These are phyloP conservation scores for Choloepus didactylus DNA, from an alignment of 2,797 vertebrate species.

Conservation along the genomic window DNA sequence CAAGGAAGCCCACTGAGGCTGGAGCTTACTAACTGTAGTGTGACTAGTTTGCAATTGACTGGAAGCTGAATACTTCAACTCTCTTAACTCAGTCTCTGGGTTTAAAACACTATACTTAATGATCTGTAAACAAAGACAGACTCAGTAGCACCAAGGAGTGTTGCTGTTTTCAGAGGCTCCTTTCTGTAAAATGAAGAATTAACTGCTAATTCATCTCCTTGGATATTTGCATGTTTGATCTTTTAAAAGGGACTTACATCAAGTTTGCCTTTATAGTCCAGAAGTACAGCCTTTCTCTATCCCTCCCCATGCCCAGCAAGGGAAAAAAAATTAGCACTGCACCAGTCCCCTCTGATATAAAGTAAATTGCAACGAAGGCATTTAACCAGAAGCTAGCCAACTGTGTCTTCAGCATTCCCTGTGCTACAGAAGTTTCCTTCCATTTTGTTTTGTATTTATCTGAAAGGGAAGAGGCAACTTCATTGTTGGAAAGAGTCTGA, in stretches of 20 bases:
- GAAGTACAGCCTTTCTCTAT: not conserved
- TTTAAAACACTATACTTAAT: not conserved
- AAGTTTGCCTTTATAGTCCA: not conserved
- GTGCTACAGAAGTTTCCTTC: conserved; percentile 51
- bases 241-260: not conserved
- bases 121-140: conserved; percentile 23
- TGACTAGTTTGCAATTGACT: not conserved
- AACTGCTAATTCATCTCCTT: not conserved
- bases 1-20: not conserved
- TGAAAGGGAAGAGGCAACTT: conserved; percentile 61
- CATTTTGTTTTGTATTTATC: conserved; percentile 64
- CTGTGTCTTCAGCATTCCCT: conserved; percentile 30
- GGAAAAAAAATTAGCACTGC: not conserved
- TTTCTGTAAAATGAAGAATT: conserved; percentile 34
- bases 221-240: not conserved
- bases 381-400: conserved; percentile 61
- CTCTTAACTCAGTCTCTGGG: not conserved
- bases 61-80: not conserved
- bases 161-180: conserved; percentile 1
- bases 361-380: conserved; percentile 61
- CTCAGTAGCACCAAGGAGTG: not conserved
- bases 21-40: not conserved
- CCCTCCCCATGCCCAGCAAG: not conserved
- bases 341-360: conserved; percentile 46
- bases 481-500: conserved; percentile 29